phyloP scores from a whole-genome alignment of 2,888 invertebrate species.

The Cerastis rubricosa region DNA sequence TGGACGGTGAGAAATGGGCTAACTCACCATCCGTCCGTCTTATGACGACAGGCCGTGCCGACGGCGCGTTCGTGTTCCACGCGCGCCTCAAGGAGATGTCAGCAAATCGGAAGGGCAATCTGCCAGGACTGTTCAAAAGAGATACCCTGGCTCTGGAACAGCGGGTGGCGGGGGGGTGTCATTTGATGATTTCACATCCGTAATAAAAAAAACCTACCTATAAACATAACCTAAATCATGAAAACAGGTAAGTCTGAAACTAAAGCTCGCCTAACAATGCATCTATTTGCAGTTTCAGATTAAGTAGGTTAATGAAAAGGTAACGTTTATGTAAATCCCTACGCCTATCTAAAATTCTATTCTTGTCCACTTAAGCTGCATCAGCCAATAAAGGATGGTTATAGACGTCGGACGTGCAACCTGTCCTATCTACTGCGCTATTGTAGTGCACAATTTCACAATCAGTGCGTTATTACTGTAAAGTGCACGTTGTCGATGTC shows the following conservation, averaged over 20 bases:
- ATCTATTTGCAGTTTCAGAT: slow-evolving; percentile 18
- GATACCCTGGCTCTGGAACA: too few relatives aligned
- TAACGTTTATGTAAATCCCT: slow-evolving; percentile 37
- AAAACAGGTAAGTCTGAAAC: slow-evolving; percentile 3
- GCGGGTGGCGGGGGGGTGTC: too few relatives aligned
- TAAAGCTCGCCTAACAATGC: neutral
- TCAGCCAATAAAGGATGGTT: slow-evolving; percentile 47
- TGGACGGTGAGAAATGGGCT: too few relatives aligned
- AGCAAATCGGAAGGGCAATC: too few relatives aligned
- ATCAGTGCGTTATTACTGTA: slow-evolving; percentile 57
- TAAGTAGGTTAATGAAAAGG: slow-evolving; percentile 39
- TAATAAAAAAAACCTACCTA: too few relatives aligned
- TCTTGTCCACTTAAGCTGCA: slow-evolving; percentile 59
- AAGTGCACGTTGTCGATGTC: slow-evolving; percentile 53
- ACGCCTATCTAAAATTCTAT: slow-evolving; percentile 37
- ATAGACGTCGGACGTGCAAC: slow-evolving; percentile 41
- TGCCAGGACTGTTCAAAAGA: too few relatives aligned
- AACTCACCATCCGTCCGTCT: too few relatives aligned
- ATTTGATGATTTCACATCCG: too few relatives aligned
- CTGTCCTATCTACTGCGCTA: slow-evolving; percentile 44
- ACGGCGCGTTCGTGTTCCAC: too few relatives aligned
- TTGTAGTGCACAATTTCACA: slow-evolving; percentile 57
- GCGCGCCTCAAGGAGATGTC: too few relatives aligned
- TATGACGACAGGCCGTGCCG: too few relatives aligned
- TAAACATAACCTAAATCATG: neutral